Base-by-base conservation (phyloP, 2,797 vertebrate genomes). In the Hippoglossus hippoglossus region DNA sequence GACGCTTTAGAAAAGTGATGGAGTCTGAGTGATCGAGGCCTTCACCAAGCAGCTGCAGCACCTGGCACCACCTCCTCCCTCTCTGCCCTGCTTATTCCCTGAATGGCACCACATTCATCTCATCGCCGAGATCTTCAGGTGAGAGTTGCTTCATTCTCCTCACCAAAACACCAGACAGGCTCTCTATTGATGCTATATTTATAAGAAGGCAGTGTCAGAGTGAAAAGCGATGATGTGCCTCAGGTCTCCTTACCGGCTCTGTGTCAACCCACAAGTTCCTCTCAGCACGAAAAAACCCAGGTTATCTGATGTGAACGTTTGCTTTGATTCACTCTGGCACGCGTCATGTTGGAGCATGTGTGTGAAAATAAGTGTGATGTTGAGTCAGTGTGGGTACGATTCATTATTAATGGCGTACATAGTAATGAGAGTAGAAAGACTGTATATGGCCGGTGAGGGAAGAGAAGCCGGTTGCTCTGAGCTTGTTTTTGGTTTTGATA, bases 101-200 rank as follows among this genome's bases (percentile, higher is more conserved):
- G 84, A 89, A 87, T 89, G 83, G 85, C 85, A 74, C 74, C 65
- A 70, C 80, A 89, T 91, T 93, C 90, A 93, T 91, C 82, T 82
- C 80, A 90, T 91, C 87, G 85, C 81, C 71, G 79, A 89, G 87
- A n/a, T 75, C 71, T 84, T 88, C 83, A 85, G 78, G 66, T 92
- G 82, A 34, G 85, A 82, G 80, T 68, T 76, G 79, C 87, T 89
- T 89, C 84, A 85, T 88, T 91, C 89, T 86, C 79, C 71, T 80
- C 68, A 81, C 81, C 87, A 85, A 85, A 90, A 86, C 86, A 64
- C 69, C 81, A 87, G 82, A 79, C 84, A 85, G 78, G 50, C 56
- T 79, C 78, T 70, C 70, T 76, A 89, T 90, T 92, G 87, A 94
- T 93, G 88, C 81, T 91, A 91, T 89, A 93, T 94, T 94, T 92